These are phyloP conservation scores for Wiebesia pumilae DNA, from an alignment of 1,140 invertebrate species.

Conservation along the genomic window DNA sequence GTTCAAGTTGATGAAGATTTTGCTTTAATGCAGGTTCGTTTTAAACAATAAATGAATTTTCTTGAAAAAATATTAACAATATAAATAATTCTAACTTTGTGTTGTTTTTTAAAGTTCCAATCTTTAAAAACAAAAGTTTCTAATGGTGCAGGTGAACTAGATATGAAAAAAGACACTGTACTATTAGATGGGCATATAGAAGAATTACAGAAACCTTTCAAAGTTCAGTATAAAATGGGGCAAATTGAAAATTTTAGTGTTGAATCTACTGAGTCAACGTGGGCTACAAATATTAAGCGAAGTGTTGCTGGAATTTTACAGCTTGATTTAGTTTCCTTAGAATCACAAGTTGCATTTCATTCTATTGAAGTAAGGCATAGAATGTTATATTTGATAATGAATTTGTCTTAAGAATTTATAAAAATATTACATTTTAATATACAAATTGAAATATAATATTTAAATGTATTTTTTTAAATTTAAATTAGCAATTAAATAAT, in stretches of 20 bases:
- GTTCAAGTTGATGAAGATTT: slow-evolving; percentile 62
- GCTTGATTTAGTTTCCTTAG: slow-evolving; percentile 68
- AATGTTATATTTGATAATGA: background rate
- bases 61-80: no score
- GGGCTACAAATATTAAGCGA: slow-evolving; percentile 82
- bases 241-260: slow-evolving; percentile 68
- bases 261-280: slow-evolving; percentile 75
- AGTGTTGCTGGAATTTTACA: slow-evolving; percentile 80
- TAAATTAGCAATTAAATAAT: background rate
- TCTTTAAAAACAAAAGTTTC: slow-evolving; percentile 63
- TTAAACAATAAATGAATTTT: background rate
- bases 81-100: background rate
- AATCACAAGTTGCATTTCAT: slow-evolving; percentile 67
- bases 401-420: no score
- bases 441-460: no score
- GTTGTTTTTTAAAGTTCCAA: slow-evolving; percentile 59
- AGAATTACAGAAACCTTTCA: slow-evolving; percentile 69
- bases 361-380: slow-evolving; percentile 66
- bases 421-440: no score
- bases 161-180: slow-evolving; percentile 47
- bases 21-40: slow-evolving; percentile 64
- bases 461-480: background rate
- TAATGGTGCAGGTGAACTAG: slow-evolving; percentile 64
- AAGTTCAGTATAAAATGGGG: slow-evolving; percentile 67
- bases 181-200: slow-evolving; percentile 57